Base-by-base conservation (phyloP, 2,113 vertebrate species). In the Dissostichus mawsoni region DNA sequence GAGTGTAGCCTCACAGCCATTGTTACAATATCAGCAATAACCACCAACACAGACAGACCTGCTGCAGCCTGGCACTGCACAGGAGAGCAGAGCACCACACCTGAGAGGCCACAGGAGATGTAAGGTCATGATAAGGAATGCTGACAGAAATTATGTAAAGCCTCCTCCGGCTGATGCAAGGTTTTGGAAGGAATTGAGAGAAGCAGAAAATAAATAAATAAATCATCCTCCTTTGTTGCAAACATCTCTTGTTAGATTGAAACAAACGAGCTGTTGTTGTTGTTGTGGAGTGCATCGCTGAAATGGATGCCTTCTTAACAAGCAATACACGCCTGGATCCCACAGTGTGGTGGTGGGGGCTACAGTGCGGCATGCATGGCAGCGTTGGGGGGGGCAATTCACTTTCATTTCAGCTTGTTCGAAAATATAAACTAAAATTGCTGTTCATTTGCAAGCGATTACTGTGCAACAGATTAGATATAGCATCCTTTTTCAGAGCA, bases 101-200 rank as follows among this genome's bases (percentile, higher is more conserved):
- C 65, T 36, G 13, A 18, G 74, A 47, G 75, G 33, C 57, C 66
- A 11, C 55, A 4, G 65, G 65, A 77, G 81, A 78, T 79, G 68
- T 70, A 56, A 79, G 78, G 18, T 29, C 11, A 48, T 33, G 51
- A 69, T 74, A 78, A 86, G 55, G 23, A 74, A 55, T 48, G 59
- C 73, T 76, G 74, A 84, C 56, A 78, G 74, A 81, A 81, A 81
- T 74, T 79, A 76, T 88, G 80, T 74, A 72, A 89, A 86, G 47
- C 44, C 72, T 83, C 59, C 11, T 59, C n/a, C 1, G 58, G 64
- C 51, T 67, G 48, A 69, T 1, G 41, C 58, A 52, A 66, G 52
- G 36, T 67, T 82, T 76, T 66, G 50, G 18, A 55, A 66, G 62
- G 18, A 64, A 57, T 33, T 45, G 44, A 68, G 52, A 53, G 48